phyloP scores from a whole-genome alignment of 2,797 vertebrate species.

The Chaunax sp. region DNA sequence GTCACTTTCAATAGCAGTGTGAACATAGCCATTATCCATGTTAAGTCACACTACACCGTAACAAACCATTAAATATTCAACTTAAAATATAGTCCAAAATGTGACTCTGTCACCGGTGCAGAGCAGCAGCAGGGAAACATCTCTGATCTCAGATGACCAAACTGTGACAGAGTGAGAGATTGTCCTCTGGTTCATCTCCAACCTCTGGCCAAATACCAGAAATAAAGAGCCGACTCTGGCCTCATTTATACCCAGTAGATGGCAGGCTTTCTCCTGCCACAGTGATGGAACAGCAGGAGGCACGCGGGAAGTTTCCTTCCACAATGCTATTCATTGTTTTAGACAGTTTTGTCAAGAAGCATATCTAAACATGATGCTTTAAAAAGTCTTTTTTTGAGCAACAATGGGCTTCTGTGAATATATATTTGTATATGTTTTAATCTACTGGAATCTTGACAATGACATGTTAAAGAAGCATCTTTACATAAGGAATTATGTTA shows the following conservation, averaged over 20 bases:
- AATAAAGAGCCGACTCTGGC: constrained; percentile 21
- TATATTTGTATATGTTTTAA: constrained; percentile 21
- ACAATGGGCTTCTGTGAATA: constrained; percentile 5
- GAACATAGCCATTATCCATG: not conserved
- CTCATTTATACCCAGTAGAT: constrained; percentile 66
- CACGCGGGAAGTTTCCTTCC: not conserved
- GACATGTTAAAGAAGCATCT: not conserved
- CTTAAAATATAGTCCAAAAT: constrained; percentile 28
- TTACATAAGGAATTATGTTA: not conserved
- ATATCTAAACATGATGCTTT: not conserved
- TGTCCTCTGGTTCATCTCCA: constrained; percentile 65
- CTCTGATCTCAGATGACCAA: constrained; percentile 62
- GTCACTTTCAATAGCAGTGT: too few relatives aligned
- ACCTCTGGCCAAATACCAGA: constrained; percentile 52
- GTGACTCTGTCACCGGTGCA: constrained; percentile 34
- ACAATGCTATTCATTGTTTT: not conserved
- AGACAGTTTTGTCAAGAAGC: not conserved
- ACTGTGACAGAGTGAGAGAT: constrained; percentile 50
- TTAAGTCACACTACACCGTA: constrained; percentile 27
- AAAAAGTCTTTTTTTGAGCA: constrained; percentile 1
- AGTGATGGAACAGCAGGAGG: not conserved
- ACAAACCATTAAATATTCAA: constrained; percentile 36
- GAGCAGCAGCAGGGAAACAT: constrained; percentile 48
- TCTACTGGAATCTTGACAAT: constrained; percentile 5
- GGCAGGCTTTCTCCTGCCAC: constrained; percentile 73